These are phyloP conservation scores for Pissodes strobi DNA, from an alignment of 1,140 invertebrate species.

Conservation along the genomic window DNA sequence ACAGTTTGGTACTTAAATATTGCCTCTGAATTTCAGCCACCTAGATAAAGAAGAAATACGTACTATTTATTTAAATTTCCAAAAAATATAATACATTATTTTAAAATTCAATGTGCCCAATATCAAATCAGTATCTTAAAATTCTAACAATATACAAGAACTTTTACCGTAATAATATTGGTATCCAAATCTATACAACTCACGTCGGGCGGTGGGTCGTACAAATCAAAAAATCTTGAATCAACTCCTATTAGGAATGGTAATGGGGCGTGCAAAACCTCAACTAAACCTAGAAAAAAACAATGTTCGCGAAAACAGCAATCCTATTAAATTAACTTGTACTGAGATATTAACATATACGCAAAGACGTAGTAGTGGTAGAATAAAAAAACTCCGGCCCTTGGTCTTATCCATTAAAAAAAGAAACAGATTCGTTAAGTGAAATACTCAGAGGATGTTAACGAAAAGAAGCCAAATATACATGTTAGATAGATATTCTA, in stretches of 20 bases:
- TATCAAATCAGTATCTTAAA: background rate
- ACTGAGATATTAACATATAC: no score
- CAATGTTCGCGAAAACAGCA: no score
- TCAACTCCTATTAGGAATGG: constrained; percentile 97
- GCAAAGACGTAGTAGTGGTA: no score
- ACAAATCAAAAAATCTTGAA: constrained; percentile 96
- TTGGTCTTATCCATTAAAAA: no score
- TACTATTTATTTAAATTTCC: background rate
- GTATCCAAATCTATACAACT: constrained; percentile 98
- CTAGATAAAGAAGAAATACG: constrained; percentile 58
- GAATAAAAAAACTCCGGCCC: no score
- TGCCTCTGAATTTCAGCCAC: constrained; percentile 85
- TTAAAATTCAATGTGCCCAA: background rate
- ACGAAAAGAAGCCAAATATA: no score
- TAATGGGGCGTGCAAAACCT: constrained; percentile 92
- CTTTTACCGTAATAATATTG: constrained; percentile 85
- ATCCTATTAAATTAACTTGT: no score
- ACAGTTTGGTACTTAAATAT: constrained; percentile 75
- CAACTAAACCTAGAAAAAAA: constrained; percentile 65
- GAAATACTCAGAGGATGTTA: no score
- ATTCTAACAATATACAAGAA: no score
- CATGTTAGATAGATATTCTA: no score
- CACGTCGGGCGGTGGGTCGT: constrained; percentile 94
- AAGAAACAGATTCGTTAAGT: no score
- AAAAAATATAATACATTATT: background rate